Conservation (phyloP, 2,888 invertebrate genomes). For the Drosophila parthenogenetica region DNA sequence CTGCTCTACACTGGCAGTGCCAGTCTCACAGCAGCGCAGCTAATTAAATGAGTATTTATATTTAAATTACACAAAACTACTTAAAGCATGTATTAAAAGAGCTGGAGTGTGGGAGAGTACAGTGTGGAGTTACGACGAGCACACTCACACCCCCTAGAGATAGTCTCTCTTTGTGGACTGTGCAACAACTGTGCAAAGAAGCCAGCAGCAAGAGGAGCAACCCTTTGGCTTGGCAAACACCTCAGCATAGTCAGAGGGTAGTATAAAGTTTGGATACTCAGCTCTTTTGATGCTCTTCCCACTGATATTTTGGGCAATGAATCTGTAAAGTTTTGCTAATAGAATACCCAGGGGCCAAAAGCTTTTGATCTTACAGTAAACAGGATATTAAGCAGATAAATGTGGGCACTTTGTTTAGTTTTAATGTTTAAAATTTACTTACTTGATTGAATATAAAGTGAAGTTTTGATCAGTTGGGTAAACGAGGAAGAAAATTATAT, state of each 20-base stretch:
- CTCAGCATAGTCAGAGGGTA: slow-evolving; percentile 4
- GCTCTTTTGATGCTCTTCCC: slow-evolving; percentile 12
- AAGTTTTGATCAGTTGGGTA: slow-evolving; percentile 19
- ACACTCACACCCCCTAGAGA: background rate
- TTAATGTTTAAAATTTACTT: background rate
- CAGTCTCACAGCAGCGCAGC: slow-evolving; percentile 66
- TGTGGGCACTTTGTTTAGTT: background rate
- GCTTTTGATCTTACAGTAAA: slow-evolving; percentile 44
- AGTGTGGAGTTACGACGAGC: background rate
- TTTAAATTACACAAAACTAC: slow-evolving; percentile 80
- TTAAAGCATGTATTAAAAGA: slow-evolving; percentile 41
- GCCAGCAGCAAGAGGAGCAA: slow-evolving; percentile 14
- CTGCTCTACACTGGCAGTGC: slow-evolving; percentile 15
- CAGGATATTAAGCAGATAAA: background rate
- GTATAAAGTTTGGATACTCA: slow-evolving; percentile 9
- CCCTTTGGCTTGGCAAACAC: slow-evolving; percentile 42
- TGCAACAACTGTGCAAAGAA: slow-evolving; percentile 21
- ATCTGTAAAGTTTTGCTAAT: slow-evolving; percentile 34
- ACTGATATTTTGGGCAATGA: slow-evolving; percentile 19
- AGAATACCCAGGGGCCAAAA: background rate
- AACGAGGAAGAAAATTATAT: no score
- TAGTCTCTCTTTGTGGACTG: slow-evolving; percentile 16
- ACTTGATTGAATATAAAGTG: background rate
- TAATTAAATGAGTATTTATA: slow-evolving; percentile 80
- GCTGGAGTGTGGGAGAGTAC: background rate